Evolutionary conservation across 2,888 invertebrate species (phyloP).

Genomic region (Mechanitis messenoides): DNA sequence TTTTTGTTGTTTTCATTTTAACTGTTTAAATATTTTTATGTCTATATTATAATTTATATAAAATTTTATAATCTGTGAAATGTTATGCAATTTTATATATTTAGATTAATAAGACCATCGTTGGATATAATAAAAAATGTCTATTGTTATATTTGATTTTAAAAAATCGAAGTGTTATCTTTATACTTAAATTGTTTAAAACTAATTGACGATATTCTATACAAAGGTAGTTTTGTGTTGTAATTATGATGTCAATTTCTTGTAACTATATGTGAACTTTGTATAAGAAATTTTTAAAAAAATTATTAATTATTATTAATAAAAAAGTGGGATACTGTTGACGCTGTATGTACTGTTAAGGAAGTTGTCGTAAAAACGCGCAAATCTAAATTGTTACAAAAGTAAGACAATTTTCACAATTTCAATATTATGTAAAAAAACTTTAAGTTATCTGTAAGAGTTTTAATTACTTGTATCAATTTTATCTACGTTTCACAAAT

Average conservation of each 20-base stretch:
- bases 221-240: slow-evolving; percentile 61
- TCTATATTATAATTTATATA: slow-evolving; percentile 5
- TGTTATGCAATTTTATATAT: slow-evolving; percentile 1
- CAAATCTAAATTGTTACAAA: slow-evolving; percentile 53
- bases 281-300: slow-evolving; percentile 47
- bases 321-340: slow-evolving; percentile 59
- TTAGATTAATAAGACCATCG: slow-evolving; percentile 2
- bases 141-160: slow-evolving; percentile 1
- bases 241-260: slow-evolving; percentile 70
- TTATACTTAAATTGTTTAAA: not conserved
- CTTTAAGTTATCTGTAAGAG: slow-evolving; percentile 72
- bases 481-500: slow-evolving; percentile 77
- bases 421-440: slow-evolving; percentile 69
- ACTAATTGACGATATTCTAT: slow-evolving; percentile 33
- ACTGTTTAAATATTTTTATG: slow-evolving; percentile 2
- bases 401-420: slow-evolving; percentile 69
- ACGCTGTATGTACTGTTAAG: slow-evolving; percentile 45
- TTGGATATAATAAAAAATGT: not conserved
- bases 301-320: slow-evolving; percentile 45
- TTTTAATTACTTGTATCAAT: slow-evolving; percentile 76
- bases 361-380: slow-evolving; percentile 52
- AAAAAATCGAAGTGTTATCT: not conserved
- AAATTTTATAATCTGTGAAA: not conserved
- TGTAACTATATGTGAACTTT: slow-evolving; percentile 54
- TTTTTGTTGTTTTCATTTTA: slow-evolving; percentile 4